Percentiles rank a stretch among this genome's conserved stretches.
Conservation (phyloP, 2,888 invertebrate species). For the Myopa tessellatipennis region DNA sequence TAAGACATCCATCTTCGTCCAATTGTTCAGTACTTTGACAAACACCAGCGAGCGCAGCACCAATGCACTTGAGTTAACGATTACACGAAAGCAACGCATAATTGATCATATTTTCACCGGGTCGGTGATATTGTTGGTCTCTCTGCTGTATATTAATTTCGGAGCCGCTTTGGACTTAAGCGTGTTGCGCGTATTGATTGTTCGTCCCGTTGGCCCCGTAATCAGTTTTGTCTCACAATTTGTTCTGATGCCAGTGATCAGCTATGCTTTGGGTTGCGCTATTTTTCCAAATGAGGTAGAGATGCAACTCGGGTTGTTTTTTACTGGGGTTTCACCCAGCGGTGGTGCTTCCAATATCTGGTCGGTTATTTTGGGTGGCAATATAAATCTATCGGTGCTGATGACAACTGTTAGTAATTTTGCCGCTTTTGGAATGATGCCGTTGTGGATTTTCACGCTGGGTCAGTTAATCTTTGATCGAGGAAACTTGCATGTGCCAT, state of each 20-base stretch:
- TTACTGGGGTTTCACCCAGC: constrained; percentile 90
- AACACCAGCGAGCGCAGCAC: constrained; percentile 48
- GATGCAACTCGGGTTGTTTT: constrained; percentile 87
- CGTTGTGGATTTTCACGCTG: constrained; percentile 89
- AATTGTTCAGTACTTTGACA: constrained; percentile 52
- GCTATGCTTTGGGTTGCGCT: constrained; percentile 77
- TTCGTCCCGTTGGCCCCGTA: constrained; percentile 75
- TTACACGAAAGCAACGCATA: constrained; percentile 73
- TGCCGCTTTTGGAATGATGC: constrained; percentile 91
- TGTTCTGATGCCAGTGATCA: constrained; percentile 86
- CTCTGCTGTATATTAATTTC: constrained; percentile 89
- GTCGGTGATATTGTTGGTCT: constrained; percentile 81
- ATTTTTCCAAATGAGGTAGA: constrained; percentile 77
- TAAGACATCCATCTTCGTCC: constrained; percentile 58
- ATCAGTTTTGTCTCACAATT: constrained; percentile 86
- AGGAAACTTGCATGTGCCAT: constrained; percentile 81
- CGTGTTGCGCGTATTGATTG: constrained; percentile 56
- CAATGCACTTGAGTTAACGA: constrained; percentile 69
- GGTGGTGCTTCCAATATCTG: constrained; percentile 98
- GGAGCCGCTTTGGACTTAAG: constrained; percentile 86
- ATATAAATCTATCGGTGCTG: constrained; percentile 91
- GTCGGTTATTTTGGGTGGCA: constrained; percentile 91
- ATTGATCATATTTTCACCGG: constrained; percentile 81
- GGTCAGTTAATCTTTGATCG: constrained; percentile 81
- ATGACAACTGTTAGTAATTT: constrained; percentile 95